Percentiles rank a stretch among this genome's conserved stretches.
Evolutionary conservation across 2,113 vertebrate species (phyloP).

Genomic region (Oryzias melastigma): DNA sequence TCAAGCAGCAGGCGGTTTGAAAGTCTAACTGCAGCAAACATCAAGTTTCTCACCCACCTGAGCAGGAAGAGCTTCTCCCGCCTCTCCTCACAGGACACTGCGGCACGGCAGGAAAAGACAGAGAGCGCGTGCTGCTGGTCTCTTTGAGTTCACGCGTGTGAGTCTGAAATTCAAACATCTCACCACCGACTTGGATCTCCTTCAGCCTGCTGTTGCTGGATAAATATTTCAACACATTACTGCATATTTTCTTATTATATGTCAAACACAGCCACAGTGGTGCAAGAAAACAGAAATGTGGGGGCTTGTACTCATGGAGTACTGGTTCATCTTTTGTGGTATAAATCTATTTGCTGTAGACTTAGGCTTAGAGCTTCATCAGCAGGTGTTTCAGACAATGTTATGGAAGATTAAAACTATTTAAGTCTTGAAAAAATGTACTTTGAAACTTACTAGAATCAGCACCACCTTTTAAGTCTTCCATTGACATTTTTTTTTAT

Average conservation of each 20-base stretch:
- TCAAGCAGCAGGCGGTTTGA: constrained; percentile 39
- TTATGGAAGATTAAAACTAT: no score
- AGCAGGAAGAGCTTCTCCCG: constrained; percentile 29
- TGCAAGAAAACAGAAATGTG: constrained; percentile 5
- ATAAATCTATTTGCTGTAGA: no score
- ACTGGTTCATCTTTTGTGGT: background rate
- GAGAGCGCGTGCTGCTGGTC: constrained; percentile 11
- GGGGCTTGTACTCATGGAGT: rapidly evolving
- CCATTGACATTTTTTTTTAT: no score
- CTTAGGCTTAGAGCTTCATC: no score
- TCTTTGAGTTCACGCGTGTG: constrained; percentile 1
- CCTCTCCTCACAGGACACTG: constrained; percentile 30
- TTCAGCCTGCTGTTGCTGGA: constrained; percentile 6
- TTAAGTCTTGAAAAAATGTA: no score
- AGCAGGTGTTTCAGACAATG: no score
- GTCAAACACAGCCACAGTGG: constrained; percentile 21
- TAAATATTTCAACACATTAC: constrained; percentile 41
- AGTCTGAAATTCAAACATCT: background rate
- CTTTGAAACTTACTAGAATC: no score
- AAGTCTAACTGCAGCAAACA: constrained; percentile 43
- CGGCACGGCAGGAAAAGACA: constrained; percentile 25
- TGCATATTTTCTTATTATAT: constrained; percentile 20
- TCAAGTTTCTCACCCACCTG: constrained; percentile 57
- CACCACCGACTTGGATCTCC: background rate
- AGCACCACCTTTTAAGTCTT: no score